A percentile compares a stretch with the other conserved stretches of the same genome.
Evolutionary conservation across 2,797 vertebrate species (phyloP).

Genomic region (Hirundo rustica): DNA sequence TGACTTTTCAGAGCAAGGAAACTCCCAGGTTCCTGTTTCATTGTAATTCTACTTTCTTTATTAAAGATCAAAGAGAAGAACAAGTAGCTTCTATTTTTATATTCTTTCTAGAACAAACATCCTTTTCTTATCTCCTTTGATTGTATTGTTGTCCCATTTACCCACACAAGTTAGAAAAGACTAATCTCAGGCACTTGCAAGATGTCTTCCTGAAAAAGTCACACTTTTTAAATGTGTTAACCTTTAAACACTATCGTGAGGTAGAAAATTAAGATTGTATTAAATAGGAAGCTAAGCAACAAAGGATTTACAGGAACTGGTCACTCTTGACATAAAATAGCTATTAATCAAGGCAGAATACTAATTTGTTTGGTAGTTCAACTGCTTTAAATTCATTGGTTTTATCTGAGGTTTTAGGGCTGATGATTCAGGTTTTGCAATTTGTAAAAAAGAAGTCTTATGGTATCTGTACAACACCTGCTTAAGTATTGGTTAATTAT

Average conservation of each 20-base stretch:
- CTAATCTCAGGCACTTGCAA: not conserved
- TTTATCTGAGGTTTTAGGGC: not conserved
- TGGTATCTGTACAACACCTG: not conserved
- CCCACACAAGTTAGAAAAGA: not conserved
- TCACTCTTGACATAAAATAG: not conserved
- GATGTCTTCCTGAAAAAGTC: not conserved
- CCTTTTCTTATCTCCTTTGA: not conserved
- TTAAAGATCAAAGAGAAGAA: not conserved
- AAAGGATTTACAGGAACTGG: not conserved
- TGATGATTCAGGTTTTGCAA: not conserved
- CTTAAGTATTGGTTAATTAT: not conserved
- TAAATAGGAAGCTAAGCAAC: not conserved
- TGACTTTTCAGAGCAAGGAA: not conserved
- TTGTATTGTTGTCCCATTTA: not conserved
- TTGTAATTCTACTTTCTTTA: not conserved
- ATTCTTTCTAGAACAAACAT: not conserved
- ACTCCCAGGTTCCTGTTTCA: not conserved
- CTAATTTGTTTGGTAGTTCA: not conserved
- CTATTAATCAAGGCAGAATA: not conserved
- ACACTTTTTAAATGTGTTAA: not conserved
- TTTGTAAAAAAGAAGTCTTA: not conserved
- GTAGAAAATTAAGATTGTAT: not conserved
- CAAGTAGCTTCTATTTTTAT: not conserved
- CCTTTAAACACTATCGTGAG: not conserved
- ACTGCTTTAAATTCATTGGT: not conserved